phyloP scores from a whole-genome alignment of 2,797 vertebrate species.

The Myotis vivesi region DNA sequence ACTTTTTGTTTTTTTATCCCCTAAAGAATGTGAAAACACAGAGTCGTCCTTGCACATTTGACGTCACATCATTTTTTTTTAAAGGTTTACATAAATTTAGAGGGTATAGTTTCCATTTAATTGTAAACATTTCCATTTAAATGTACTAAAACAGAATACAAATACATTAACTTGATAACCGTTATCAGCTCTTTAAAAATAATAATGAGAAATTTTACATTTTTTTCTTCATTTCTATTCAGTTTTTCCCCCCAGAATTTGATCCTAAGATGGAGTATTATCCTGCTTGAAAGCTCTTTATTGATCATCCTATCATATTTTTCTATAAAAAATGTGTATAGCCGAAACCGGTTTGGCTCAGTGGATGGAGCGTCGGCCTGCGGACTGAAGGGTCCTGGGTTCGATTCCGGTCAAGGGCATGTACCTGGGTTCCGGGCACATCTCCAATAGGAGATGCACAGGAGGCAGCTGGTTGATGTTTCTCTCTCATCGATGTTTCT shows the following conservation, averaged over 20 bases:
- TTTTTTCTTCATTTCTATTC: slow-evolving; percentile 1
- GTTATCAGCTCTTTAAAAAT: slow-evolving; percentile 1
- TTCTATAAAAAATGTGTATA: not conserved
- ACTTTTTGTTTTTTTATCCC: not conserved
- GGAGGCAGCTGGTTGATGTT: no score
- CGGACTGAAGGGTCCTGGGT: no score
- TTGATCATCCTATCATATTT: not conserved
- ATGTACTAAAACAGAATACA: slow-evolving; percentile 4
- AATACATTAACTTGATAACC: not conserved
- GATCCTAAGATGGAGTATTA: not conserved
- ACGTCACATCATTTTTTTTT: not conserved
- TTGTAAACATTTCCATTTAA: not conserved
- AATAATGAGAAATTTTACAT: not conserved
- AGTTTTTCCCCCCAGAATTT: slow-evolving; percentile 1
- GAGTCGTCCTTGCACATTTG: not conserved
- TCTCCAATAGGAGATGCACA: no score
- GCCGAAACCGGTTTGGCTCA: no score
- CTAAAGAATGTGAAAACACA: not conserved
- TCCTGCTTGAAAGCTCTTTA: not conserved
- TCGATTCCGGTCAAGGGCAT: no score
- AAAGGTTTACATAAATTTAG: not conserved
- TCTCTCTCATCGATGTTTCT: no score
- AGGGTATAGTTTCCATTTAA: not conserved
- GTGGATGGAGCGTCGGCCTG: no score
- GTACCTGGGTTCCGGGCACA: no score